Evolutionary conservation across 2,888 invertebrate genomes (phyloP), one percentile per base, ranked within the genome.

Genomic region (Seira ritae): DNA sequence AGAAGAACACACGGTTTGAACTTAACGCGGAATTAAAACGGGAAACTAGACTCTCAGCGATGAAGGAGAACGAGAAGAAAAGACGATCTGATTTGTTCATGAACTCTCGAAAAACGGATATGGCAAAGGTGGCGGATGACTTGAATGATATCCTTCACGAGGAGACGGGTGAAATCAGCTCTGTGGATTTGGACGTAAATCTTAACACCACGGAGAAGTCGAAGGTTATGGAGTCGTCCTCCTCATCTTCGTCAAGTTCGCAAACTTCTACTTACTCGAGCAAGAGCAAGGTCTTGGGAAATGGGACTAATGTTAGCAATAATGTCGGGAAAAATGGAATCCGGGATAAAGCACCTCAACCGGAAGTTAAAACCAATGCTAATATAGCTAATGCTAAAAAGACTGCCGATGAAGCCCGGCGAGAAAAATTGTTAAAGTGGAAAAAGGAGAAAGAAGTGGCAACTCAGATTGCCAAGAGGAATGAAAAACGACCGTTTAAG

Each of bases 391-490:
- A 42, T 20, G 22, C 1, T 20, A 23, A 46, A 37, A n/a, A 23
- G n/a, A 37, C 19, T 15, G 42, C 69, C n/a, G 19, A 42, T 19
- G 42, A 8, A 4, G 19, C 20, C 0, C 68, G 87, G 24, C 66
- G 69, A 8, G 86, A 86, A 4, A 77, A 85, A 37, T 23, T 87
- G 6, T 66, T 71, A 10, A 72, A 82, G 17, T 87, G 87, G 87
- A 87, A 86, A 17, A 74, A 80, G 42, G 85, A 87, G 69, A 87
- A 87, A 31, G 80, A 73, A 22, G 84, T 73, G 17, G 79, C 69
- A 0, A 60, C 23, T 4, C 17, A 20, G 60, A 1, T 23, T 0
- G n/a, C 65, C 1, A 79, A 73, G 24, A 24, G 31, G 3, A 12
- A 0, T 22, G 8, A 55, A 55, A 82, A 68, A 20, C 76, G 79